Conservation (phyloP, 2,113 vertebrate species). For the Mesoclemmys tuberculata region DNA sequence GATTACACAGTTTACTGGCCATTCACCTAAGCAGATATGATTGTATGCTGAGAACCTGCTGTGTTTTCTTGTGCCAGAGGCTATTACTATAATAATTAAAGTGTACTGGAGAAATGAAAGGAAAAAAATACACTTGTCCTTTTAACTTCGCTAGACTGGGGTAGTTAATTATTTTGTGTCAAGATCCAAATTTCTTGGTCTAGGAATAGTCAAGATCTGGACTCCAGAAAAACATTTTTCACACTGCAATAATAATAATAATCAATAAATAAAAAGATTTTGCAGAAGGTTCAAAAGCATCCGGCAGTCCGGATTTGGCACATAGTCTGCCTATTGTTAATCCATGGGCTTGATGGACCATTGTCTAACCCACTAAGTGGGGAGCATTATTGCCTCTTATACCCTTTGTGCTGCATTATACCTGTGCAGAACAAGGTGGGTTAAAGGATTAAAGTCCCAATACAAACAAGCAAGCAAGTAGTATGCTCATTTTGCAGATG, state of each 20-base stretch:
- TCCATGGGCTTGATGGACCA: not conserved
- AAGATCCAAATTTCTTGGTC: too few relatives aligned
- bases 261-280: too few relatives aligned
- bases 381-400: too few relatives aligned
- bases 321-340: too few relatives aligned
- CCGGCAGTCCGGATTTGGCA: too few relatives aligned
- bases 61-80: not conserved
- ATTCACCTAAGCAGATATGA: rapidly evolving
- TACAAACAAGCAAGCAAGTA: conserved; percentile 34
- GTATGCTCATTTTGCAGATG: conserved; percentile 9
- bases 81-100: not conserved
- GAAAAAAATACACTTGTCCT: not conserved
- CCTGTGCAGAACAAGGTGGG: too few relatives aligned
- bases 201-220: too few relatives aligned
- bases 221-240: too few relatives aligned
- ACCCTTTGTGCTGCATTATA: too few relatives aligned
- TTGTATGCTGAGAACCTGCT: not conserved
- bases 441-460: not conserved
- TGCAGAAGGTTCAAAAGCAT: too few relatives aligned
- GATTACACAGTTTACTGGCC: not conserved
- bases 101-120: not conserved
- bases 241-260: too few relatives aligned
- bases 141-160: not conserved
- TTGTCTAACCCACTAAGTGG: not conserved
- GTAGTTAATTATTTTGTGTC: too few relatives aligned